Base-by-base conservation (phyloP, 1,140 invertebrate species). In the Colletes latitarsis region DNA sequence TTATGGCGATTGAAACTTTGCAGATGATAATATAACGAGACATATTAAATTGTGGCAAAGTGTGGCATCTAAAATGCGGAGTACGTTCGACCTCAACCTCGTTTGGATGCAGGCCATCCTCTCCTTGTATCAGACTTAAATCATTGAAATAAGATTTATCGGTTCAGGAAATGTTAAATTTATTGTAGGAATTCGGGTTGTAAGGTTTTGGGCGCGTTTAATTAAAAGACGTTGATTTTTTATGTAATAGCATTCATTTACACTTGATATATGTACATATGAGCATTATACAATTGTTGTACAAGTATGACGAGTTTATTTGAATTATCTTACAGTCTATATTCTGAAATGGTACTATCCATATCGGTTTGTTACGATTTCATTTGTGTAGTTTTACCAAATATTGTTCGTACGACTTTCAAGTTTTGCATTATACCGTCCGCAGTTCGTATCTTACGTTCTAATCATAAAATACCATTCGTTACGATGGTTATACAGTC, bases 231-330 rank as follows among this genome's bases (percentile, higher is more conserved):
- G 30, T 30, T 30, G 30, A 3, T 10, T 55, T 55, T 0, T 17
- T 55, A 19, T 21, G 9, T 53, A 41, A 63, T 43, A 19, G 5
- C 4, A 62, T 81, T 43, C 77, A 77, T 77, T 63, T 81, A 69
- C 49, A 81, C 21, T 8, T 62, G 55, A 63, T 62, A 43, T 67
- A 73, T 79, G 43, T 73, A 79, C 60, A 78, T 30, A 39, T 12
- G 30, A 70, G 6, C 49, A 14, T 64, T n/a, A 64, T 55, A 78
- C 19, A 58, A 41, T 19, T 17, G 43, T 2, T 77, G 66, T 12
- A 60, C 9, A 39, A 39, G 30, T n/a, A 43, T 76, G 3, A 76
- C 68, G 71, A 21, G 15, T 60, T 60, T 12, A 39, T 15, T 60
- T 52, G 15, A 62, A 8, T 62, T 64, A 72, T 46, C 0, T 79